Base-by-base conservation (phyloP, 2,797 vertebrate species). In the Sebastes diploproa region DNA sequence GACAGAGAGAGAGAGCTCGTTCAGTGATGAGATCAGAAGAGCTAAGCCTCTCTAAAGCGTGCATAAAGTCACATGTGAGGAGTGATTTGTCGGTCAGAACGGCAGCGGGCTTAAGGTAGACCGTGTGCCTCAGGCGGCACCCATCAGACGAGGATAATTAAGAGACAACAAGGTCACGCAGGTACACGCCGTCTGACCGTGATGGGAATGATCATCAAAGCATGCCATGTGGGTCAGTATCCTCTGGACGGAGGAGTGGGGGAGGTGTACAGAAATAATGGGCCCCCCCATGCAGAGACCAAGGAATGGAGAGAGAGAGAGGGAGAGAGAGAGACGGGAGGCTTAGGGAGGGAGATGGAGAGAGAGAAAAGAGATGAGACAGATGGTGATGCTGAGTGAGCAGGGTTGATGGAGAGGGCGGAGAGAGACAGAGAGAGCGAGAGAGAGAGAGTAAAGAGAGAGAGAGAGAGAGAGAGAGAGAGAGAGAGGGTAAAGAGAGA, bases 161-260 rank as follows among this genome's bases (percentile, higher is more conserved):
- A 87, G 84, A 90, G 78, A 89, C 86, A 89, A 81, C 32, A 61
- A 90, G 89, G 91, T 93, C 91, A 89, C 12, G 52, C 77, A 90
- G 88, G 92, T 91, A 85, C 83, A 85, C 63, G 80, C 46, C 80
- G 84, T 88, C 83, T 75, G 78, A 72, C 78, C 72, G 66, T 89
- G 89, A 92, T 86, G 78, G 64, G 88, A 89, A 85, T 88, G 82
- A 89, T 88, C 89, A 91, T 94, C 91, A 93, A 91, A 91, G 87
- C 81, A 65, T 78, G 74, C 52, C 80, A 72, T 87, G 71, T 87
- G 86, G 86, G 85, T 87, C 88, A 72, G 82, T 86, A 38, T 89
- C 82, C 75, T 70, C 65, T 74, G 84, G 84, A 83, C 81, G 64
- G 54, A 74, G 42, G 54, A 80, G 65, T 12, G 34, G 64, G 27